phyloP scores from a whole-genome alignment of 1,140 invertebrate genomes.

The Hetaerina americana region DNA sequence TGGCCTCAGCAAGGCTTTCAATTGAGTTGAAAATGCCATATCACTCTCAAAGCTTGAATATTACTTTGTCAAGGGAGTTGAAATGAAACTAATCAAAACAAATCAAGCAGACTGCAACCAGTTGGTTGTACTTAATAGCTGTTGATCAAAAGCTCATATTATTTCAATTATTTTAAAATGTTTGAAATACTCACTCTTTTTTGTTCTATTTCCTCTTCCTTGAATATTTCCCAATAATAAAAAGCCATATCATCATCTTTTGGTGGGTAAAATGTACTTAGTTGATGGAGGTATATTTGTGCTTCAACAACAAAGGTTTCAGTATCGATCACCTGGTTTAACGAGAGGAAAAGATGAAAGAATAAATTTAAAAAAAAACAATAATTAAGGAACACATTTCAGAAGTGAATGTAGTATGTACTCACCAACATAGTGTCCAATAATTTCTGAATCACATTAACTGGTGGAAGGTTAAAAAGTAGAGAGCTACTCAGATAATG shows the following conservation, averaged over 20 bases:
- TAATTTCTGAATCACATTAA: neutral
- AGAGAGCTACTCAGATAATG: neutral
- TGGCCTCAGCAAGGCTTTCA: no score
- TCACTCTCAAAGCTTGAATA: no score
- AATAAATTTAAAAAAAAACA: no score
- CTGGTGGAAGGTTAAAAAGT: neutral
- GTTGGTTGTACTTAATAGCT: no score
- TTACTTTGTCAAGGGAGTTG: no score
- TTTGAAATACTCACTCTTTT: neutral
- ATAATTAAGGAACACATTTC: neutral
- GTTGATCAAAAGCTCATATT: no score
- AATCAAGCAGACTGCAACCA: no score
- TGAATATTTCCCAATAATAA: neutral
- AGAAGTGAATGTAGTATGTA: neutral
- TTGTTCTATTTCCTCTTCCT: neutral
- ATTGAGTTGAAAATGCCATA: no score
- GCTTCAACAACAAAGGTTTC: neutral
- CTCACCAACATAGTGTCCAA: neutral
- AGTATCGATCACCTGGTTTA: neutral
- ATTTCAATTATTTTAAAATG: no score
- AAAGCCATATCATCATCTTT: neutral
- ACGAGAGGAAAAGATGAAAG: neutral
- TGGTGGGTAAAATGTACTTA: neutral
- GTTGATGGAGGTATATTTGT: neutral
- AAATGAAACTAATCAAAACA: no score